Conservation (phyloP, 2,797 vertebrate species). For the Phylloscopus collybita region DNA sequence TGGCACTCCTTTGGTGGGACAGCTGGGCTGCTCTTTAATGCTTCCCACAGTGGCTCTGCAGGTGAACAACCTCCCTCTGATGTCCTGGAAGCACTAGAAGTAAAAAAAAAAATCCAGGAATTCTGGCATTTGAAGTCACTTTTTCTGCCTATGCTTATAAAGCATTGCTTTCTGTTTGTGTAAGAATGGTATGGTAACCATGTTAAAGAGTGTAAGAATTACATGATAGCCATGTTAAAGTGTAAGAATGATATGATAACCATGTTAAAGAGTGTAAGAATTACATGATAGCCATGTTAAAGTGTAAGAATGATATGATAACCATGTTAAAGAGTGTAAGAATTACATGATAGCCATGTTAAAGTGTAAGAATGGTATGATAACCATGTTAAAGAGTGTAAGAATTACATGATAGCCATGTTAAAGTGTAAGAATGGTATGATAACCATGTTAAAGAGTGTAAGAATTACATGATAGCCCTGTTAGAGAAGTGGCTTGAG, state of each 20-base stretch:
- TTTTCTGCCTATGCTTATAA: accelerated
- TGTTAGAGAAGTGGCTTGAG: not conserved
- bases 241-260: not conserved
- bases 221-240: not conserved
- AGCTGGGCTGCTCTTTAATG: not conserved
- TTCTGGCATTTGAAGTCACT: not conserved
- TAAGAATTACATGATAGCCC: not conserved
- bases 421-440: not conserved
- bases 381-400: not conserved
- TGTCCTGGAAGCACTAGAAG: not conserved
- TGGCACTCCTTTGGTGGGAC: not conserved
- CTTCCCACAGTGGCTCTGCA: not conserved
- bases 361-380: not conserved
- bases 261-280: not conserved
- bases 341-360: not conserved
- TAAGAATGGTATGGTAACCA: not conserved
- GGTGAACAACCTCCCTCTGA: not conserved
- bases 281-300: not conserved
- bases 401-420: not conserved
- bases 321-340: not conserved
- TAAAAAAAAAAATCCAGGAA: not conserved
- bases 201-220: not conserved
- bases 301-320: not conserved
- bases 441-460: not conserved
- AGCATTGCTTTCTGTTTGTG: not conserved